These are phyloP conservation scores for Potamarius usumacintae DNA, from an alignment of 2,113 vertebrate species.

Conservation along the genomic window DNA sequence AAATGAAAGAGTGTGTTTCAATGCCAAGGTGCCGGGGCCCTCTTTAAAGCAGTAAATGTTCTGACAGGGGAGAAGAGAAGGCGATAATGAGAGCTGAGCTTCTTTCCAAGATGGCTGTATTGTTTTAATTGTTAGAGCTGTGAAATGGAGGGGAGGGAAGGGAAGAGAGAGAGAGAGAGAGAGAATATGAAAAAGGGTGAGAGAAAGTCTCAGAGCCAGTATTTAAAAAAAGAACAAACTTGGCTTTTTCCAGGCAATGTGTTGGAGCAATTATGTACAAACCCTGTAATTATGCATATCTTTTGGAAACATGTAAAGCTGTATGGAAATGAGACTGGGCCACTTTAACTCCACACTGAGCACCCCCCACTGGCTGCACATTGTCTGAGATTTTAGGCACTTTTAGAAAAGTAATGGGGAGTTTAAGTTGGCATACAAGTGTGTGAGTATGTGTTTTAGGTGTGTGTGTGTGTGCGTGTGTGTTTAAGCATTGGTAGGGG, in stretches of 20 bases:
- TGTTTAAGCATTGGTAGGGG: conserved; percentile 29
- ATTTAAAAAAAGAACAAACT: conserved; percentile 69
- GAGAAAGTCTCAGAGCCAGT: conserved; percentile 64
- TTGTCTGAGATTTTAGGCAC: conserved; percentile 71
- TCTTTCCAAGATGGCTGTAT: conserved; percentile 68
- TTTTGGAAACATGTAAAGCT: conserved; percentile 74
- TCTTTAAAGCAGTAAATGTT: conserved; percentile 67
- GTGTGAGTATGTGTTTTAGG: conserved; percentile 34
- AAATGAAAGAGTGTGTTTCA: conserved; percentile 58
- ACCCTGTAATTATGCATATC: conserved; percentile 77
- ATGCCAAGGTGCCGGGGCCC: conserved; percentile 66
- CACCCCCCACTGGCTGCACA: conserved; percentile 56
- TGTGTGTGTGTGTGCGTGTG: conserved; percentile 39
- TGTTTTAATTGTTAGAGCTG: conserved; percentile 73
- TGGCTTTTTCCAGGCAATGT: conserved; percentile 69
- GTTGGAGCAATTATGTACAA: conserved; percentile 75
- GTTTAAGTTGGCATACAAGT: conserved; percentile 58
- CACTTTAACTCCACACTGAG: conserved; percentile 58
- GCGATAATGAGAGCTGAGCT: conserved; percentile 71
- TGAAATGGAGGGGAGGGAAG: conserved; percentile 56
- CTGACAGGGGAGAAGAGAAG: conserved; percentile 61
- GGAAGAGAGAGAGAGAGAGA: conserved; percentile 55
- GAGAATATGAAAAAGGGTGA: conserved; percentile 25
- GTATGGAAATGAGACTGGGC: conserved; percentile 73
- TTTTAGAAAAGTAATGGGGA: conserved; percentile 63